Conservation (phyloP, 1,140 invertebrate species). For the Eriocheir sinensis region DNA sequence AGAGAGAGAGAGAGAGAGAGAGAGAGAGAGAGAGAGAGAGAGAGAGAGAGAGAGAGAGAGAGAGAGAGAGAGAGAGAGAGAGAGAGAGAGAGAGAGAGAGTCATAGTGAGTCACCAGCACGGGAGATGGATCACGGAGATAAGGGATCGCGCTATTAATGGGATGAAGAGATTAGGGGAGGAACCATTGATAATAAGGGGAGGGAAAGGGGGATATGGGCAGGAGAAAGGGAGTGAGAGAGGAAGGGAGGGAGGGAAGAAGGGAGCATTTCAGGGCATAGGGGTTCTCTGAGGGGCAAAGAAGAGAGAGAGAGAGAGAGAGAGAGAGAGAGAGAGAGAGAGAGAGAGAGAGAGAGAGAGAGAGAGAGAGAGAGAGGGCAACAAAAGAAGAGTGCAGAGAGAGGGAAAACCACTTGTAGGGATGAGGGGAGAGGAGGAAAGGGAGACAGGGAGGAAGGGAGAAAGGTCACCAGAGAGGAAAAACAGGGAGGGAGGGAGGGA, state of each 20-base stretch:
- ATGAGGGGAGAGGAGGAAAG: neutral
- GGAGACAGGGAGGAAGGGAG: neutral
- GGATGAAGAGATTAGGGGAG: neutral
- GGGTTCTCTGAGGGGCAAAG: neutral
- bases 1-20: neutral
- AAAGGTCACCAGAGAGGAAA: neutral
- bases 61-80: constrained; percentile 17
- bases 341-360: neutral
- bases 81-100: neutral
- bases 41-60: neutral
- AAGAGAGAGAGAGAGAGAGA: neutral
- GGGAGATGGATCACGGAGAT: constrained; percentile 12
- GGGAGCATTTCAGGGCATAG: neutral
- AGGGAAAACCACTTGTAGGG: neutral
- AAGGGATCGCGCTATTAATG: constrained; percentile 24
- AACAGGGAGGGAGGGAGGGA: neutral
- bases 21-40: constrained; percentile 16
- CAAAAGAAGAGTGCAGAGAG: neutral
- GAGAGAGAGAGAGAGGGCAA: neutral
- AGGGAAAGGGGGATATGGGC: neutral
- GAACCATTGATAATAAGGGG: neutral
- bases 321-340: neutral
- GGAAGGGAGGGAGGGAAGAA: neutral
- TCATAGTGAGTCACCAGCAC: neutral
- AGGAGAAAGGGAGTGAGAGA: neutral